These are phyloP conservation scores for Xenopus borealis DNA, from an alignment of 2,113 vertebrate species.

Conservation along the genomic window DNA sequence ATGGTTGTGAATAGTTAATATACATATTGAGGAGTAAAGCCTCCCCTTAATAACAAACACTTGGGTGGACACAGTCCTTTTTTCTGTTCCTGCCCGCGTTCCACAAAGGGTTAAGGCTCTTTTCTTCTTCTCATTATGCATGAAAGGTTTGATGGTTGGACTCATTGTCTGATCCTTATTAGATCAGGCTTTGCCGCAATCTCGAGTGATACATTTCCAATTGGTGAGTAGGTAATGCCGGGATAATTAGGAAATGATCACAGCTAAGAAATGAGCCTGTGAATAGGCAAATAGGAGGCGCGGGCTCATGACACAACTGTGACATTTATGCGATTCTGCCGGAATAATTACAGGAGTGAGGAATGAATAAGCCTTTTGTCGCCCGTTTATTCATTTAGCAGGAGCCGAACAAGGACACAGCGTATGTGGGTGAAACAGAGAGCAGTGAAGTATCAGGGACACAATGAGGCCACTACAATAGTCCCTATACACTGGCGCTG, in stretches of 20 bases:
- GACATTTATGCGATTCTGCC: constrained; percentile 72
- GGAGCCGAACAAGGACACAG: constrained; percentile 65
- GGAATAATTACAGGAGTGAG: constrained; percentile 66
- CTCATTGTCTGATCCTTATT: constrained; percentile 71
- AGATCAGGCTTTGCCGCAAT: constrained; percentile 63
- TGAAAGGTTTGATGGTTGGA: constrained; percentile 52
- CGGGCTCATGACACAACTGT: constrained; percentile 56
- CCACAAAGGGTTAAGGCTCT: constrained; percentile 49
- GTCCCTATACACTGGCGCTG: constrained; percentile 51
- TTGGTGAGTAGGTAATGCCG: constrained; percentile 68
- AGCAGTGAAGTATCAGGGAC: constrained; percentile 61
- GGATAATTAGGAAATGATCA: constrained; percentile 78
- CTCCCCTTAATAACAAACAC: too few relatives aligned
- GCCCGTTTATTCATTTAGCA: constrained; percentile 69
- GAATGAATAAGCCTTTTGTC: constrained; percentile 77
- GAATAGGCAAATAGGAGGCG: constrained; percentile 63
- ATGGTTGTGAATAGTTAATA: too few relatives aligned
- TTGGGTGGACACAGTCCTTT: background rate
- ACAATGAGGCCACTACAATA: constrained; percentile 65
- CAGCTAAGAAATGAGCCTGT: constrained; percentile 75
- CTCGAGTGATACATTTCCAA: constrained; percentile 67
- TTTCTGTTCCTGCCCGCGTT: background rate
- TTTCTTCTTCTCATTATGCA: background rate
- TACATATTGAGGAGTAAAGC: too few relatives aligned
- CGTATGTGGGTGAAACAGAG: constrained; percentile 61